Evolutionary conservation across 2,888 invertebrate genomes (phyloP), one percentile per base, ranked within the genome.

Genomic region (Diogma glabrata): DNA sequence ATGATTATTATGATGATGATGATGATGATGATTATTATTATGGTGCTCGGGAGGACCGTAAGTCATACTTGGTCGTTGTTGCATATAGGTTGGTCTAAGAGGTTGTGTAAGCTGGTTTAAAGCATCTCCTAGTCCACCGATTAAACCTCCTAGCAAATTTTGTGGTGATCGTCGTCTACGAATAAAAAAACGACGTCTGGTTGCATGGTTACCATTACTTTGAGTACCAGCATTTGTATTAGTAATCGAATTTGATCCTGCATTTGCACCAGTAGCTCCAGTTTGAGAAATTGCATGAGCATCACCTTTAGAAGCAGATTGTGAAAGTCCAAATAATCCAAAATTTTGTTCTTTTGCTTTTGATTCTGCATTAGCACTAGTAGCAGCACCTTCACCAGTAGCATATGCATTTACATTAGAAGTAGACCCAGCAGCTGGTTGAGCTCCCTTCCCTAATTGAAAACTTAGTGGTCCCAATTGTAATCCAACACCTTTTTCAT

Each of bases 241-340:
- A 1, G 60, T 59, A 28, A 51, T 59, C 22, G 60, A 60, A 0
- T 60, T 60, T 28, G 22, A 17, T 22, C 54, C 60, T 0, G 65
- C 60, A 30, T 53, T 58, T 1, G 65, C 66, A 9, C 63, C 58
- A 0, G 67, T 65, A 52, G 61, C 60, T 1, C 69, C 67, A 5
- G 55, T 51, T 1, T 59, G 54, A 0, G 64, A 56, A 12, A 60
- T 58, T 12, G 65, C 67, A 3, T 56, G 55, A 8, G 67, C 66
- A 49, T 62, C 60, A 2, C 67, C 66, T 9, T 59, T 58, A 8
- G 63, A 60, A 3, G 53, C 47, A 0, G 66, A 64, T 16, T 61
- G 58, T 3, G 60, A 60, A 1, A 67, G 59, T 7, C 60, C 61
- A 3, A 65, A 26, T 4, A 56, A 54, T 5, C 67, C 67, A 1